Evolutionary conservation across 2,888 invertebrate species (phyloP), one percentile per base, ranked within the genome.

Genomic region (Biston betularia): DNA sequence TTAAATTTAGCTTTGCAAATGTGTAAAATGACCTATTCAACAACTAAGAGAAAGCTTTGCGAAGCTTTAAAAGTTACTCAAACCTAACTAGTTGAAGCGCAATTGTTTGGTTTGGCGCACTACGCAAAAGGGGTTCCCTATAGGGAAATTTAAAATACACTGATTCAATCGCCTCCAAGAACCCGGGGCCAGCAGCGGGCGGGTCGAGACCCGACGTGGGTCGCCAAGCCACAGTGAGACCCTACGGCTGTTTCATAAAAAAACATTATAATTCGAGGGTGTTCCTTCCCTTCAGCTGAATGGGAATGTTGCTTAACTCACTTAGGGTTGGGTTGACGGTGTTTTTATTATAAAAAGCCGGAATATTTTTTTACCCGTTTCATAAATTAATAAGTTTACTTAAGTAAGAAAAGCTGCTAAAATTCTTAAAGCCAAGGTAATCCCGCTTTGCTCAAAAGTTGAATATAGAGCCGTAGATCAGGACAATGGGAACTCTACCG

Each of bases 81-180:
- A n/a, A 6, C 44, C 3, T 33, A 42, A 57, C 60, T 54, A 59
- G 53, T 53, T 44, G 38, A 53, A 55, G 38, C 34, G 53, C 38
- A 65, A 57, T 65, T 63, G 53, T 62, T 44, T 35, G 11, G 38
- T 42, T 56, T n/a, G 53, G 56, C 61, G 68, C 62, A 57, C 50
- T 64, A 65, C 52, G 58, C 15, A 9, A 44, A 69, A 60, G 45
- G 63, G 63, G 55, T 48, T 72, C 69, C 69, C 68, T 79, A 75
- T 70, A 63, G 79, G 77, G 76, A 81, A 83, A 84, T 82, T 80
- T 77, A 78, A 65, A 81, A 80, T 70, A 68, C 75, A 72, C 67
- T 79, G 73, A 84, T 81, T 82, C 73, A 67, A 80, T 83, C 80
- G 77, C 73, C 68, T 69, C 57, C 34, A 52, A 49, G 55, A 53